These are phyloP conservation scores for Oenanthe oenanthe DNA, from an alignment of 2,113 vertebrate genomes.

Conservation along the genomic window DNA sequence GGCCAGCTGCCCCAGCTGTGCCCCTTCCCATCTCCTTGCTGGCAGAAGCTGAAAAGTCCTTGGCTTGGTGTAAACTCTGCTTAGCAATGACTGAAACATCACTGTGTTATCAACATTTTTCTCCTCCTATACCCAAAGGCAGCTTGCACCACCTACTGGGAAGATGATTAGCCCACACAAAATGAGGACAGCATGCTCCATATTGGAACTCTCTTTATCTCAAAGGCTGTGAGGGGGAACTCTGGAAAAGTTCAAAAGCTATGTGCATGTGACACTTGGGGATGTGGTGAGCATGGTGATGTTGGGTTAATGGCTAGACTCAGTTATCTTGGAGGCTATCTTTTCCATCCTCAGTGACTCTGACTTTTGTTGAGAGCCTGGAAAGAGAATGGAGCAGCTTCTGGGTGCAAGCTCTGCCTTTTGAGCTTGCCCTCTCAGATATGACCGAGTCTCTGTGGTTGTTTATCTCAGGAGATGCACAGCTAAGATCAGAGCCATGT, in stretches of 20 bases:
- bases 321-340: neutral
- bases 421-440: neutral
- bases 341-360: neutral
- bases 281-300: rapidly evolving
- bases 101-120: neutral
- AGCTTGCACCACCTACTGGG: neutral
- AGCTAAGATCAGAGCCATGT: neutral
- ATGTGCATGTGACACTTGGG: neutral
- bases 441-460: rapidly evolving
- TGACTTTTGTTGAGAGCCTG: neutral
- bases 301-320: neutral
- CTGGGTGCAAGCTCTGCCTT: neutral
- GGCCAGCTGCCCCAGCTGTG: neutral
- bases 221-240: neutral
- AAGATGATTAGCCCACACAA: neutral
- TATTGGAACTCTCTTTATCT: neutral
- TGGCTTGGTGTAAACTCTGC: neutral
- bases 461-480: neutral
- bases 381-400: neutral
- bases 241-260: neutral
- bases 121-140: neutral
- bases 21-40: neutral
- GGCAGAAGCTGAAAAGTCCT: neutral
- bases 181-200: neutral
- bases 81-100: neutral